Conservation (phyloP, 2,888 invertebrate species). For the Cartodere bifasciata region DNA sequence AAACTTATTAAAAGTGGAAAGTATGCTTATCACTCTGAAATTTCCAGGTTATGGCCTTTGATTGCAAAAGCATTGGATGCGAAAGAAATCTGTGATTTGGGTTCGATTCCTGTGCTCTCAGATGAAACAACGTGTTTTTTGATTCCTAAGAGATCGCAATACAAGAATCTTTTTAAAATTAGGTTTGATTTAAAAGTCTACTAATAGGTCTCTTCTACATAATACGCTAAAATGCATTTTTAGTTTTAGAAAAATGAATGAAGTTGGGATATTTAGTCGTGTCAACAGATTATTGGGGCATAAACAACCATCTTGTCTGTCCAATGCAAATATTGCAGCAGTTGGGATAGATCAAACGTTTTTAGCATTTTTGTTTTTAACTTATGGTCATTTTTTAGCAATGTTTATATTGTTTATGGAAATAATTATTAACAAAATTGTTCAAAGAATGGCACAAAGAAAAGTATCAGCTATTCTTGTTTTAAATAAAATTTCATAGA, state of each 20-base stretch:
- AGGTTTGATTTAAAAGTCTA: slow-evolving; percentile 17
- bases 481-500: no score
- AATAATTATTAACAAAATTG: no score
- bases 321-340: slow-evolving; percentile 18
- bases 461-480: no score
- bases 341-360: slow-evolving; percentile 23
- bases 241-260: slow-evolving; percentile 22
- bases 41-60: slow-evolving; percentile 33
- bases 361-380: slow-evolving; percentile 23
- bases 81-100: slow-evolving; percentile 37
- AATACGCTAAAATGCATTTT: slow-evolving; percentile 11
- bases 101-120: slow-evolving; percentile 23
- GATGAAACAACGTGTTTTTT: slow-evolving; percentile 25
- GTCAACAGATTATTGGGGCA: slow-evolving; percentile 21
- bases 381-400: slow-evolving; percentile 2
- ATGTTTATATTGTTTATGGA: background rate
- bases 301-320: slow-evolving; percentile 22
- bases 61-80: slow-evolving; percentile 33
- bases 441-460: no score
- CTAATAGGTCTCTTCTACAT: background rate
- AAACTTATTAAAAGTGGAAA: slow-evolving; percentile 35
- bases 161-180: slow-evolving; percentile 27
- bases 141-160: slow-evolving; percentile 30
- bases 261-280: slow-evolving; percentile 18
- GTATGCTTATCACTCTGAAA: slow-evolving; percentile 41